phyloP scores from a whole-genome alignment of 2,797 vertebrate species.

The Ibycter americanus region DNA sequence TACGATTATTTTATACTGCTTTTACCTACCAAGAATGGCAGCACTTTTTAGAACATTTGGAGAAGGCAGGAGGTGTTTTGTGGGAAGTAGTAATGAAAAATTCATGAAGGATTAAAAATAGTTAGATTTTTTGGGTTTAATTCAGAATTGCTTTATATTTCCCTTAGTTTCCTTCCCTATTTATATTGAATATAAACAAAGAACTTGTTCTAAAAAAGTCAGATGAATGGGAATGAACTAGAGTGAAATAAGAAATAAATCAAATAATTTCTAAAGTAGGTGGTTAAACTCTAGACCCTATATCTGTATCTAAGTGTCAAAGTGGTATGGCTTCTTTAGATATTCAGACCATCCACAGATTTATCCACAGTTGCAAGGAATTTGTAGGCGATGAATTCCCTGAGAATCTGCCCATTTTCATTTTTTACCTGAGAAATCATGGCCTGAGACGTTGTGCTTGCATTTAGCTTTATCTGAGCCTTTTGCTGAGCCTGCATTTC shows the following conservation, averaged over 20 bases:
- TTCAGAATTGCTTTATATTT: slow-evolving; percentile 70
- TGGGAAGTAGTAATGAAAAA: slow-evolving; percentile 74
- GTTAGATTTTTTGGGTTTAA: slow-evolving; percentile 63
- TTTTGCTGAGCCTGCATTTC: background rate
- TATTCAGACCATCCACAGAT: background rate
- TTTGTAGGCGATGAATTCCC: background rate
- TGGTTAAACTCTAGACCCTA: background rate
- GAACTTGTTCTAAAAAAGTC: slow-evolving; percentile 48
- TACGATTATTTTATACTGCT: slow-evolving; percentile 49
- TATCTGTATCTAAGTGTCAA: background rate
- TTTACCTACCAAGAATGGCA: slow-evolving; percentile 54
- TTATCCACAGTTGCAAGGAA: background rate
- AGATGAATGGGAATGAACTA: slow-evolving; percentile 44
- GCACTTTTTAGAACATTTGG: slow-evolving; percentile 70
- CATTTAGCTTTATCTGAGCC: background rate
- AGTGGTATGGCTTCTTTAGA: background rate
- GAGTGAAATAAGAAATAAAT: slow-evolving; percentile 24
- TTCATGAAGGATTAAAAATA: slow-evolving; percentile 73
- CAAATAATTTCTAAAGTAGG: background rate
- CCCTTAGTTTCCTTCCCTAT: slow-evolving; percentile 53
- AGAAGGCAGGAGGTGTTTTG: slow-evolving; percentile 74
- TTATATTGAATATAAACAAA: slow-evolving; percentile 66
- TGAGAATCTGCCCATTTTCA: background rate
- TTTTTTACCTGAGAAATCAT: background rate
- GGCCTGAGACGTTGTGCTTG: background rate